These are phyloP conservation scores for Aporophyla lueneburgensis DNA, from an alignment of 2,888 invertebrate genomes.

Conservation along the genomic window DNA sequence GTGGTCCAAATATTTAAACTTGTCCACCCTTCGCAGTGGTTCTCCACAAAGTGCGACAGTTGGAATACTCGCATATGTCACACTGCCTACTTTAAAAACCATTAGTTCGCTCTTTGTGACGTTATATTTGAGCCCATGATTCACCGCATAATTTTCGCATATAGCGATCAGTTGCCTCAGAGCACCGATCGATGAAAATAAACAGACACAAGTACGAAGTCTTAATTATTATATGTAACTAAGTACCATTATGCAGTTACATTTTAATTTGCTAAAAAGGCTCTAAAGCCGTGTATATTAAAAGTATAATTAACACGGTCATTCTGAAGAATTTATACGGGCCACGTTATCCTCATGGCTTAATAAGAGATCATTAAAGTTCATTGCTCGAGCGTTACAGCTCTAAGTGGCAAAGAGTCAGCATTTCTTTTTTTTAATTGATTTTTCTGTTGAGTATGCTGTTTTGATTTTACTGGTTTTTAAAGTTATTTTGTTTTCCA, in stretches of 20 bases:
- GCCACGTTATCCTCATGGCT: conserved; percentile 32
- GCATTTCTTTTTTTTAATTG: conserved; percentile 36
- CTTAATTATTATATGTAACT: conserved; percentile 1
- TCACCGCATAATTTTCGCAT: too few relatives aligned
- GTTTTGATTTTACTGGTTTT: neutral
- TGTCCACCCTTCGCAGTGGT: too few relatives aligned
- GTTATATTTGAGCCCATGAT: too few relatives aligned
- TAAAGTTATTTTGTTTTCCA: neutral
- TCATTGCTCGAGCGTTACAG: conserved; percentile 35
- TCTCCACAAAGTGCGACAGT: too few relatives aligned
- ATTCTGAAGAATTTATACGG: conserved; percentile 39
- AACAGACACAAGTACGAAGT: neutral
- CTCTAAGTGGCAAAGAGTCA: conserved; percentile 35
- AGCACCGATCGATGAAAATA: too few relatives aligned
- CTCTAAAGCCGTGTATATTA: conserved; percentile 4
- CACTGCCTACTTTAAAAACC: too few relatives aligned
- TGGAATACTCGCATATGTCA: too few relatives aligned
- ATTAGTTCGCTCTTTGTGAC: too few relatives aligned
- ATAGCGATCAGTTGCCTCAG: too few relatives aligned
- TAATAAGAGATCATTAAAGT: conserved; percentile 62
- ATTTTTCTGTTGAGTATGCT: conserved; percentile 3
- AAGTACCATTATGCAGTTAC: conserved; percentile 15
- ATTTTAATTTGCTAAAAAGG: conserved; percentile 42
- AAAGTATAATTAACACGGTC: conserved; percentile 51
- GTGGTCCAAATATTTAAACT: too few relatives aligned